Base-by-base conservation (phyloP, 2,888 invertebrate genomes). In the Schrankia costaestrigalis region DNA sequence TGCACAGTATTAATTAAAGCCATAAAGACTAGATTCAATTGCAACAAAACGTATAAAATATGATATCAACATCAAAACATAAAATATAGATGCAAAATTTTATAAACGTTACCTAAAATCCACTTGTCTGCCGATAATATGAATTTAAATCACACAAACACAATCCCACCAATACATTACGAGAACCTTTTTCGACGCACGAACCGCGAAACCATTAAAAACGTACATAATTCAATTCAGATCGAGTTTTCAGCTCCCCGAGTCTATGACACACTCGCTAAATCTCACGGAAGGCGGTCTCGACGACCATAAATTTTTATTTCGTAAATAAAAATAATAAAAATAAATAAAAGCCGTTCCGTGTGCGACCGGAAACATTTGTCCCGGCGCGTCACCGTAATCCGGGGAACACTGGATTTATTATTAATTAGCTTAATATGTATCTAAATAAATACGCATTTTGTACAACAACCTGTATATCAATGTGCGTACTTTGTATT, bases 241-340 rank as follows among this genome's bases (percentile, higher is more conserved):
- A 76, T 77, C 79, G 77, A 73, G 76, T 71, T 71, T 71, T 69
- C 78, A 74, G 73, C 74, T 63, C 71, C 66, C 70, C 73, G 70
- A 78, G 77, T 83, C 84, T 85, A 82, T 83, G 85, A 80, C 84
- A 78, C 73, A 71, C 77, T 72, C 81, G 82, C 83, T 83, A 83
- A 83, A 85, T 85, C 85, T 84, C 80, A 73, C 78, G 73, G 79
- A 84, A 86, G 86, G 86, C 86, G 86, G 82, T 78, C 76, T 71
- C 68, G 54, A 43, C 60, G 65, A 57, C 75, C 73, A 80, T 87
- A 86, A 85, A 86, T 86, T 85, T 77, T 76, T 83, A 77, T 82
- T 82, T 78, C 69, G 74, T 78, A 81, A 80, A 84, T 80, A 81
- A 86, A 83, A 86, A 85, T 82, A 85, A 84, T 81, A 79, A 78